Percentiles rank a stretch among this genome's conserved stretches.
These are phyloP conservation scores for Atopsyche davidsoni DNA, from an alignment of 1,140 invertebrate species.

Conservation along the genomic window DNA sequence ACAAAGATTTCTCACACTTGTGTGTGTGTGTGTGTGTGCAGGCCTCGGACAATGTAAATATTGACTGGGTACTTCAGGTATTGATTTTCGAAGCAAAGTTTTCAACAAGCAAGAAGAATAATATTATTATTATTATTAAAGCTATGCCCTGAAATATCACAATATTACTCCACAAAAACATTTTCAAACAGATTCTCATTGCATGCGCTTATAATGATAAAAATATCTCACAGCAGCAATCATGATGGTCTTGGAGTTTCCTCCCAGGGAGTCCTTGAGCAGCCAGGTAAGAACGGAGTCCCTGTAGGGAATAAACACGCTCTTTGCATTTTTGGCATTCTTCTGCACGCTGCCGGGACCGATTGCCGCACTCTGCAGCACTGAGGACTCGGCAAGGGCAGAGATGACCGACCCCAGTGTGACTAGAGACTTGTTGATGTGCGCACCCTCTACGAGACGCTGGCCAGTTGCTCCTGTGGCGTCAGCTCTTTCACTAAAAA, in stretches of 20 bases:
- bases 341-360: conserved; percentile 18
- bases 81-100: no score
- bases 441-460: conserved; percentile 81
- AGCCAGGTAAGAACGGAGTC: conserved; percentile 89
- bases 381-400: conserved; percentile 71
- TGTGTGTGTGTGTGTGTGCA: no score
- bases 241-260: conserved; percentile 92
- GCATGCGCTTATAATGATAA: no score
- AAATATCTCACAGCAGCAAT: conserved; percentile 43
- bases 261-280: conserved; percentile 86
- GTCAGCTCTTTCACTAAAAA: conserved; percentile 74
- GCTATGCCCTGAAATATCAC: conserved; percentile 44
- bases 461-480: conserved; percentile 81
- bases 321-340: conserved; percentile 29
- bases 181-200: no score
- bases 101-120: no score
- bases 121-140: conserved; percentile 22
- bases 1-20: no score
- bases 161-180: no score
- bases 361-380: conserved; percentile 30
- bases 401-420: conserved; percentile 92
- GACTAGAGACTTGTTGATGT: conserved; percentile 89
- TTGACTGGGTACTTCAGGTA: no score
- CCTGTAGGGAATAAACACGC: conserved; percentile 76
- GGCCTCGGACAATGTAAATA: no score